phyloP scores from a whole-genome alignment of 1,140 invertebrate species.

The Tetranychus cinnabarinus region DNA sequence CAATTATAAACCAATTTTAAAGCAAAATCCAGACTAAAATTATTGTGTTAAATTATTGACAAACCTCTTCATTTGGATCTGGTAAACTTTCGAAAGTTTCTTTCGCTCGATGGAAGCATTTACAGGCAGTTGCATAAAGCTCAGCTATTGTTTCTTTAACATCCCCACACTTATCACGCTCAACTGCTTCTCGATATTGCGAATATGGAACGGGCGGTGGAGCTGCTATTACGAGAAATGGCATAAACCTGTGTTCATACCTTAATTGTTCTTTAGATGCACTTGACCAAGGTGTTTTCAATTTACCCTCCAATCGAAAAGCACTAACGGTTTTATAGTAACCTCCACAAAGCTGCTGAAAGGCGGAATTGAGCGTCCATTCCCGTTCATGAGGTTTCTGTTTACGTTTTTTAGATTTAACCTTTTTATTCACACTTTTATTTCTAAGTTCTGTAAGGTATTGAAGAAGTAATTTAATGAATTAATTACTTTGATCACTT shows the following conservation, averaged over 20 bases:
- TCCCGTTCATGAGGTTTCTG: constrained; percentile 51
- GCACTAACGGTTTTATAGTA: constrained; percentile 53
- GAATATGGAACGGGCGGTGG: constrained; percentile 69
- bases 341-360: constrained; percentile 78
- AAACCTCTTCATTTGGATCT: constrained; percentile 51
- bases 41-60: no score
- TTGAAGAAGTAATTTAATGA: background rate
- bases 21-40: no score
- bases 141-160: constrained; percentile 20
- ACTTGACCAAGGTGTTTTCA: constrained; percentile 49
- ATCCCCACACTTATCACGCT: constrained; percentile 24
- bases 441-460: constrained; percentile 17
- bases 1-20: no score
- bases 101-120: constrained; percentile 73
- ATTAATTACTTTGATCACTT: background rate
- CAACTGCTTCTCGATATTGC: constrained; percentile 49
- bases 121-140: constrained; percentile 54
- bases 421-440: constrained; percentile 16
- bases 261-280: constrained; percentile 82
- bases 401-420: constrained; percentile 25
- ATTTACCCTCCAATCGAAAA: constrained; percentile 39
- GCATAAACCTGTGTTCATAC: constrained; percentile 76
- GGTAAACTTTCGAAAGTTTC: constrained; percentile 52
- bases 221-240: constrained; percentile 58
- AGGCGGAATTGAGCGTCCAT: constrained; percentile 58